Percentiles rank a stretch among this genome's conserved stretches.
phyloP scores from a whole-genome alignment of 2,113 vertebrate species.

The Dicrurus megarhynchus region DNA sequence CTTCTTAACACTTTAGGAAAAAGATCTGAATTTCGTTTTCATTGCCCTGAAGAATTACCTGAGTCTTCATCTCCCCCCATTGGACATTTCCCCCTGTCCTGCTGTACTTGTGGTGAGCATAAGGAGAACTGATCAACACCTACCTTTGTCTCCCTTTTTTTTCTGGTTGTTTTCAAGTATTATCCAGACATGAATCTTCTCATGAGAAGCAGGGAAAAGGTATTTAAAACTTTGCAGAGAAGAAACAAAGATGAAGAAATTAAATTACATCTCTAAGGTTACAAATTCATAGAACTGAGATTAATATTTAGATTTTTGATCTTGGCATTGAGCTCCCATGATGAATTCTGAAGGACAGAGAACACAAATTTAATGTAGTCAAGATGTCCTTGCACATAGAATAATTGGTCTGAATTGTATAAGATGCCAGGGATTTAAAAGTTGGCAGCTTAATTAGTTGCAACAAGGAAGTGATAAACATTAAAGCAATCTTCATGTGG shows the following conservation, averaged over 20 bases:
- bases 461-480: slow-evolving; percentile 17
- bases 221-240: not conserved
- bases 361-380: not conserved
- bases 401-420: not conserved
- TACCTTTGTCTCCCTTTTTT: not conserved
- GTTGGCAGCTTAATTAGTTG: slow-evolving; percentile 21
- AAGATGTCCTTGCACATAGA: not conserved
- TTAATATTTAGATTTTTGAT: not conserved
- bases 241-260: not conserved
- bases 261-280: not conserved
- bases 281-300: not conserved
- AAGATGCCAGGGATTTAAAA: slow-evolving; percentile 6
- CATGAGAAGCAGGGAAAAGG: not conserved
- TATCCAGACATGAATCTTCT: not conserved
- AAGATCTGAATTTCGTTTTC: not conserved
- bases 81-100: not conserved
- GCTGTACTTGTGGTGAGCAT: not conserved
- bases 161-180: not conserved
- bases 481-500: not conserved
- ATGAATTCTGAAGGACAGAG: not conserved
- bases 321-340: not conserved
- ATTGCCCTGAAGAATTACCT: not conserved
- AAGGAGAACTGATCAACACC: not conserved
- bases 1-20: not conserved
- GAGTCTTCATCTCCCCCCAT: not conserved